Conservation (phyloP, 2,888 invertebrate genomes). For the Sarcophaga rosellei region DNA sequence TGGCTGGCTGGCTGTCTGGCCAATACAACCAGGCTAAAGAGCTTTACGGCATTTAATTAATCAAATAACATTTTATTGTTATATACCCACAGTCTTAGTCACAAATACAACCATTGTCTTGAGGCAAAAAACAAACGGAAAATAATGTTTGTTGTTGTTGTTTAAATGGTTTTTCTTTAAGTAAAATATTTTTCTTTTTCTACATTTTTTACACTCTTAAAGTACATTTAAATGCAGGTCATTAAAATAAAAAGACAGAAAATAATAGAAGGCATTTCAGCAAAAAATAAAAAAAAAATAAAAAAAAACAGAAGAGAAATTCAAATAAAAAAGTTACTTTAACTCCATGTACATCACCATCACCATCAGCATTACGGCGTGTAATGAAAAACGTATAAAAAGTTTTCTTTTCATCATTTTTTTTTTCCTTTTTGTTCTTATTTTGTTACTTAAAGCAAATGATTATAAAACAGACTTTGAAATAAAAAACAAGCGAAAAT, state of each 20-base stretch:
- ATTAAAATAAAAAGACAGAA: constrained; percentile 42
- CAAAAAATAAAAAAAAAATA: constrained; percentile 20
- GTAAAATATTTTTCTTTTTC: not conserved
- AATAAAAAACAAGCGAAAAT: not conserved
- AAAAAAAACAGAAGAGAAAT: not conserved
- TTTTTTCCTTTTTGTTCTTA: not conserved
- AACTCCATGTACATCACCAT: constrained; percentile 27
- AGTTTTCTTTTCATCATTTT: constrained; percentile 9
- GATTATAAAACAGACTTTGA: not conserved
- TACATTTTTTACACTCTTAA: constrained; percentile 29
- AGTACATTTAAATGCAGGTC: constrained; percentile 39
- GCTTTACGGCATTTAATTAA: constrained; percentile 23
- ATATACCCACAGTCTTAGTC: constrained; percentile 10
- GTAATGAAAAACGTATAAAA: constrained; percentile 30
- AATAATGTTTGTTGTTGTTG: not conserved
- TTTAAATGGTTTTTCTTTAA: not conserved
- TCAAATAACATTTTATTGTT: constrained; percentile 23
- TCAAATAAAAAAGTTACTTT: constrained; percentile 38
- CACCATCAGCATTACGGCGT: not conserved
- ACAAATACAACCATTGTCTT: not conserved
- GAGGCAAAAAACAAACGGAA: not conserved
- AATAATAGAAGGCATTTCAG: not conserved
- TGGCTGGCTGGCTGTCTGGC: not conserved
- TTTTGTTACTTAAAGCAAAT: constrained; percentile 12
- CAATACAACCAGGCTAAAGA: constrained; percentile 21